Evolutionary conservation across 2,797 vertebrate genomes (phyloP).

Genomic region (Carduelis carduelis): DNA sequence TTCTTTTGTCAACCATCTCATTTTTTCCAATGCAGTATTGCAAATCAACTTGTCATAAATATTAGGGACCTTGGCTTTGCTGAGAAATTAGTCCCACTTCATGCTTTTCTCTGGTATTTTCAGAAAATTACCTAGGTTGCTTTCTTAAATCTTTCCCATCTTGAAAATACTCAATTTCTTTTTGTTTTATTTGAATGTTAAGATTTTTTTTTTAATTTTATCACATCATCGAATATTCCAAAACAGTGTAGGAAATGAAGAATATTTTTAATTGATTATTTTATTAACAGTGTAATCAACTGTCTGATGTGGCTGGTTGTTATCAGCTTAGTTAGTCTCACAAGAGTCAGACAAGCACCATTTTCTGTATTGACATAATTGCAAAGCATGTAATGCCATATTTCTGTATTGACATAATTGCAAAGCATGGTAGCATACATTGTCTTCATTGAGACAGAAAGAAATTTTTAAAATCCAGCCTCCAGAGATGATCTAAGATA

Average conservation of each 20-base stretch:
- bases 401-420: not conserved
- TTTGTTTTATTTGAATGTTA: not conserved
- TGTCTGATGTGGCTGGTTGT: not conserved
- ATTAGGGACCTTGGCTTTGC: not conserved
- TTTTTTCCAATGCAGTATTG: not conserved
- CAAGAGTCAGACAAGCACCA: not conserved
- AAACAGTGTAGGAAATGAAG: not conserved
- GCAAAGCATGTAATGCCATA: not conserved
- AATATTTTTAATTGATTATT: not conserved
- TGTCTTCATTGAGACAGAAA: not conserved
- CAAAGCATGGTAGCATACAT: not conserved
- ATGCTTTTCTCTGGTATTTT: not conserved
- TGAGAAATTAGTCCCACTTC: not conserved
- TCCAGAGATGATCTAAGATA: not conserved
- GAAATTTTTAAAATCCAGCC: not conserved
- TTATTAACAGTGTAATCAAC: not conserved
- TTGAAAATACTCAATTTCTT: not conserved
- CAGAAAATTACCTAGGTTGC: not conserved
- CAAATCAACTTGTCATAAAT: not conserved
- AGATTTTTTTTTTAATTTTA: not conserved
- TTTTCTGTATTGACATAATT: not conserved
- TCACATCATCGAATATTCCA: not conserved
- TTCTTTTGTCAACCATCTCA: fast-evolving
- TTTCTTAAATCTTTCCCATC: not conserved
- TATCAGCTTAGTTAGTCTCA: not conserved